Evolutionary conservation across 2,797 vertebrate species (phyloP).

Genomic region (Epinephelus coioides): DNA sequence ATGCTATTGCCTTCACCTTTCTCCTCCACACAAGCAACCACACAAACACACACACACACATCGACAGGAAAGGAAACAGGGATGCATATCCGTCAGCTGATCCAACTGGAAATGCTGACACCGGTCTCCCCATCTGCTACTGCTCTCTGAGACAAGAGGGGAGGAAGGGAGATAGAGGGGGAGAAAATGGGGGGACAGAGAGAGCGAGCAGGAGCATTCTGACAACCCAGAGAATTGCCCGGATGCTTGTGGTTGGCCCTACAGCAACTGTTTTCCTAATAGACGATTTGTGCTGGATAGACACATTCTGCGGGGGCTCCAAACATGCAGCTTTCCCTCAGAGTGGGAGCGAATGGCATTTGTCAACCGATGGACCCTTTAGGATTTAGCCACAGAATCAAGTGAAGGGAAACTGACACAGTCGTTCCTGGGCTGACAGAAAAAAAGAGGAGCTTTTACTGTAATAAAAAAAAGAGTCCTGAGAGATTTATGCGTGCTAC

Average conservation of each 20-base stretch:
- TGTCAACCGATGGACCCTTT: slow-evolving; percentile 44
- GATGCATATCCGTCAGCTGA: slow-evolving; percentile 81
- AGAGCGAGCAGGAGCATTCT: slow-evolving; percentile 50
- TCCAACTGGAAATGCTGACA: slow-evolving; percentile 81
- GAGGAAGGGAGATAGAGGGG: slow-evolving; percentile 12
- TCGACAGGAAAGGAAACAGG: slow-evolving; percentile 61
- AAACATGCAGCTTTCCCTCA: slow-evolving; percentile 55
- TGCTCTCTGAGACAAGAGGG: slow-evolving; percentile 42
- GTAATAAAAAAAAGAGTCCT: background rate
- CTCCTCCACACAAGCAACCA: slow-evolving; percentile 41
- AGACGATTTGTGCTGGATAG: slow-evolving; percentile 68
- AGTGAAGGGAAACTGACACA: slow-evolving; percentile 2
- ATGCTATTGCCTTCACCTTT: slow-evolving; percentile 62
- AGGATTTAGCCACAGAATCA: slow-evolving; percentile 4
- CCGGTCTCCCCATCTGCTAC: slow-evolving; percentile 71
- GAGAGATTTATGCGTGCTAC: background rate
- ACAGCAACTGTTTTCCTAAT: slow-evolving; percentile 71
- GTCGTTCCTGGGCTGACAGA: background rate
- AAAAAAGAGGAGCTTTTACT: background rate
- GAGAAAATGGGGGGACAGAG: slow-evolving; percentile 44
- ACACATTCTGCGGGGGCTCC: slow-evolving; percentile 71
- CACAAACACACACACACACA: slow-evolving; percentile 25
- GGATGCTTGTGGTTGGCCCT: slow-evolving; percentile 74
- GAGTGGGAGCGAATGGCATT: slow-evolving; percentile 39
- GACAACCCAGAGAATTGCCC: slow-evolving; percentile 65